Conservation (phyloP, 2,113 vertebrate genomes). For the Orthochromis indermauri region DNA sequence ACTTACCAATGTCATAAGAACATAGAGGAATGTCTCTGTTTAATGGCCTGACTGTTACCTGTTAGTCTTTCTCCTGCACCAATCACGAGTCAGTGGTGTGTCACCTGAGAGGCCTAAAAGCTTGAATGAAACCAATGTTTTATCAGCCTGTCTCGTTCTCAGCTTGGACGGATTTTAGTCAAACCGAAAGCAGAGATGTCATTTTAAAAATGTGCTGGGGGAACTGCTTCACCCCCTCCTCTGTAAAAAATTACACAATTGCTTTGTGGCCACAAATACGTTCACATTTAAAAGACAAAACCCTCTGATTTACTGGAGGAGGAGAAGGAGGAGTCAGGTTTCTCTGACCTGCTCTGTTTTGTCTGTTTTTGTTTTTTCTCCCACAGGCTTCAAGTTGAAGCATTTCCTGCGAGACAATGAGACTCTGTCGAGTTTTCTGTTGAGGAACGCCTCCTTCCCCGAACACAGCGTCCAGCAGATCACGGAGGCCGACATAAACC, state of each 20-base stretch:
- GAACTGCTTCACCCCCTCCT: neutral
- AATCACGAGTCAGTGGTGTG: neutral
- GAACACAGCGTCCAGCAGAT: slow-evolving; percentile 66
- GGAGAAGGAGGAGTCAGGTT: neutral
- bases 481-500: slow-evolving; percentile 71
- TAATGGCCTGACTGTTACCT: neutral
- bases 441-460: slow-evolving; percentile 74
- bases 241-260: neutral
- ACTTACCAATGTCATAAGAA: neutral
- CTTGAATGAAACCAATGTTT: neutral
- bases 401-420: slow-evolving; percentile 87
- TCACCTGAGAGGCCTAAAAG: neutral
- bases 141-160: neutral
- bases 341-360: neutral
- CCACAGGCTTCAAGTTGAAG: slow-evolving; percentile 81
- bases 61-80: neutral
- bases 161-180: neutral
- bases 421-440: slow-evolving; percentile 82
- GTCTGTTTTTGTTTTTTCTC: neutral
- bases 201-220: neutral
- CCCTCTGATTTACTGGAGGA: neutral
- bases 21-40: neutral
- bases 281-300: neutral
- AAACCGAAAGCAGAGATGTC: neutral
- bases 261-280: neutral